These are phyloP conservation scores for Penaeus japonicus DNA, from an alignment of 1,140 invertebrate species.

Conservation along the genomic window DNA sequence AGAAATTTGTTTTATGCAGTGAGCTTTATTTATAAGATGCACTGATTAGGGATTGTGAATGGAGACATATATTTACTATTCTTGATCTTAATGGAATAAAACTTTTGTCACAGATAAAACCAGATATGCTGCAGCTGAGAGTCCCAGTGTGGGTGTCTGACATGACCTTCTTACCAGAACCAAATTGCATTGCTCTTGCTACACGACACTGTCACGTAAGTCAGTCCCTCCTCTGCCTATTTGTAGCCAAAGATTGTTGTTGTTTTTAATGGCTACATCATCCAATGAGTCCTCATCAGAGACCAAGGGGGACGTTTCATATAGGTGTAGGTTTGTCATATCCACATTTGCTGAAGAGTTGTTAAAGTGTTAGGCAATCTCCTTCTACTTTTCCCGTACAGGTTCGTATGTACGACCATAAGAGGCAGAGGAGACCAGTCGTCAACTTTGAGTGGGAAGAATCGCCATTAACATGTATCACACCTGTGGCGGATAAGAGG, in stretches of 20 bases:
- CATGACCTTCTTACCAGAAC: constrained; percentile 71
- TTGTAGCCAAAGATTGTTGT: too few relatives aligned
- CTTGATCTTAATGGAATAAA: constrained; percentile 56
- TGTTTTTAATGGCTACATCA: too few relatives aligned
- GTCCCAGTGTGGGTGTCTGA: constrained; percentile 82
- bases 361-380: neutral
- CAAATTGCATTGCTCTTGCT: constrained; percentile 70
- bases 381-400: constrained; percentile 4
- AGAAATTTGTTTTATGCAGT: too few relatives aligned
- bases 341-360: too few relatives aligned
- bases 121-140: constrained; percentile 78
- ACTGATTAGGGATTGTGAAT: too few relatives aligned
- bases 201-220: constrained; percentile 77
- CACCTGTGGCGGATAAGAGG: constrained; percentile 46
- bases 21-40: too few relatives aligned
- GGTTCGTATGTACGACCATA: constrained; percentile 59
- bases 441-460: constrained; percentile 63
- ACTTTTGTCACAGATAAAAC: constrained; percentile 68
- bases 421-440: constrained; percentile 68
- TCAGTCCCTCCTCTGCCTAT: constrained; percentile 17
- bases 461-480: constrained; percentile 62
- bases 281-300: too few relatives aligned
- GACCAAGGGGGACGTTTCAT: too few relatives aligned
- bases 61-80: neutral
- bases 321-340: too few relatives aligned